Base-by-base conservation (phyloP, 2,888 invertebrate genomes). In the Frankliniella fusca region DNA sequence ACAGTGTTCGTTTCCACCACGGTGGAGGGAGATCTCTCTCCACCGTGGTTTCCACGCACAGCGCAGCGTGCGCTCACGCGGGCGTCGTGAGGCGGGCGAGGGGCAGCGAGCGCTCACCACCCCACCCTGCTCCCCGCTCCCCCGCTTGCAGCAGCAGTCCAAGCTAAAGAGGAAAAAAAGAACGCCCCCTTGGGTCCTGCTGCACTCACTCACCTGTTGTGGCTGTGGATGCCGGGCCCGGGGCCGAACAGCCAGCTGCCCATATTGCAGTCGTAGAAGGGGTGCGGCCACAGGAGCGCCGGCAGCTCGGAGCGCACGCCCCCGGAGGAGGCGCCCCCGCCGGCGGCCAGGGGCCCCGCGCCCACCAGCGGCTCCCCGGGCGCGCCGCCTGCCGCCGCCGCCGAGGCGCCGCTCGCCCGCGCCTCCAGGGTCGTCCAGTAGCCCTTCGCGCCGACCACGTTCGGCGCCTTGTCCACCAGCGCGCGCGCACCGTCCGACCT, bases 131-230 rank as follows among this genome's bases (percentile, higher is more conserved):
- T n/a, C n/a, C n/a, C n/a, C n/a, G n/a, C n/a, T n/a, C n/a, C n/a
- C n/a, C n/a, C n/a, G n/a, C n/a, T n/a, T n/a, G n/a, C n/a, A n/a
- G n/a, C n/a, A n/a, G n/a, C n/a, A n/a, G n/a, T n/a, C n/a, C n/a
- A n/a, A n/a, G n/a, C n/a, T n/a, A n/a, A n/a, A n/a, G n/a, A n/a
- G n/a, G n/a, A n/a, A n/a, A n/a, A n/a, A n/a, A n/a, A n/a, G n/a
- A n/a, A n/a, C n/a, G n/a, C n/a, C n/a, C n/a, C n/a, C n/a, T n/a
- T n/a, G n/a, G n/a, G n/a, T n/a, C n/a, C n/a, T n/a, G n/a, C n/a
- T n/a, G n/a, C n/a, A n/a, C n/a, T n/a, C 38, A 76, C 70, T 76
- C 70, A 76, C 70, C 27, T 76, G 70, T 76, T 76, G 70, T 76
- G 70, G 70, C 70, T 27, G 70, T 76, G 70, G 27, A 76, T 23